These are phyloP conservation scores for Bradypodion pumilum DNA, from an alignment of 2,797 vertebrate species.

Conservation along the genomic window DNA sequence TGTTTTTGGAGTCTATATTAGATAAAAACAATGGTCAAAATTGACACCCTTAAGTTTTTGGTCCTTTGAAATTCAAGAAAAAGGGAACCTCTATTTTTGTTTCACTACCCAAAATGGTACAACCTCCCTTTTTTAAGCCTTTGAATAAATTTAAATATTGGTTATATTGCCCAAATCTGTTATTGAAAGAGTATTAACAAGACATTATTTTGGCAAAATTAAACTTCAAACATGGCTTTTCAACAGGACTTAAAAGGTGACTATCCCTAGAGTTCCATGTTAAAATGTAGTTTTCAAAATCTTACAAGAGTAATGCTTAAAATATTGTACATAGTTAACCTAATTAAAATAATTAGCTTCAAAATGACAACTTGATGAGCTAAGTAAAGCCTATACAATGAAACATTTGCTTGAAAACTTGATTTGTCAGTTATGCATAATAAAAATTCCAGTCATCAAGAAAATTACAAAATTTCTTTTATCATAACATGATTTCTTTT, in stretches of 20 bases:
- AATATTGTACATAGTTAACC: constrained; percentile 93
- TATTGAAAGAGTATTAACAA: constrained; percentile 83
- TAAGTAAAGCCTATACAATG: constrained; percentile 95
- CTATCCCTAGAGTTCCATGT: constrained; percentile 89
- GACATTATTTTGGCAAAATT: constrained; percentile 92
- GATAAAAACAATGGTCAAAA: constrained; percentile 80
- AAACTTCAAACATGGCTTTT: constrained; percentile 92
- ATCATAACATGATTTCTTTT: constrained; percentile 96
- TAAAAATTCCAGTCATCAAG: constrained; percentile 88
- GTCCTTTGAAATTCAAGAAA: constrained; percentile 83
- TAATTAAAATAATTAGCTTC: constrained; percentile 95
- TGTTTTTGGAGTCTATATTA: constrained; percentile 77
- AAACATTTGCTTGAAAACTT: constrained; percentile 93
- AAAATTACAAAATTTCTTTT: constrained; percentile 89
- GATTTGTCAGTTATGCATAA: constrained; percentile 93
- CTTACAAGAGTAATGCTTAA: constrained; percentile 92
- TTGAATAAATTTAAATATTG: constrained; percentile 80
- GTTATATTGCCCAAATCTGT: constrained; percentile 83
- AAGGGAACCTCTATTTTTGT: constrained; percentile 76
- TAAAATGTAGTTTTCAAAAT: constrained; percentile 92
- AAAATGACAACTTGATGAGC: constrained; percentile 90
- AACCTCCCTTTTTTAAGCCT: constrained; percentile 71
- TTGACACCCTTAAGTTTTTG: constrained; percentile 81
- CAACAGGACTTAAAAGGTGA: constrained; percentile 91
- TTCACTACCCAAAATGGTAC: constrained; percentile 80